Evolutionary conservation across 2,797 vertebrate species (phyloP), one percentile per base, ranked within the genome.

Genomic region (Accipiter fasciatus): DNA sequence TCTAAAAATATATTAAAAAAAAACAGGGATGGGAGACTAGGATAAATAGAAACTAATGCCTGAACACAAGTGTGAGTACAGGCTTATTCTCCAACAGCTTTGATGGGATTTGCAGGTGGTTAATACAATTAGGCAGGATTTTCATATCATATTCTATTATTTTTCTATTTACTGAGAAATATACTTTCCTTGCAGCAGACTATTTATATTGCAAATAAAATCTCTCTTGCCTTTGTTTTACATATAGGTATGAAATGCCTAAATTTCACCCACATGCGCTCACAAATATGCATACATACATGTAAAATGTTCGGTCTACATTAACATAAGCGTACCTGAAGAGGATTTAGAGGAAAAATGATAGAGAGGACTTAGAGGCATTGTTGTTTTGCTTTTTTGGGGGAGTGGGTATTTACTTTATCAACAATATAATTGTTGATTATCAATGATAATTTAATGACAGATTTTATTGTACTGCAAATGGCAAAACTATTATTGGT

Each of bases 141-240:
- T 92, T 50, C 18, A 55, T 8, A 11, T 4, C 82, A 5, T 21
- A 47, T 19, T 73, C 46, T n/a, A 15, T 46, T 69, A 49, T 59
- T 91, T 95, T 78, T 95, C 87, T 86, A 6, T 84, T 81, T 86
- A 47, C 40, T 86, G n/a, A 71, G 54, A 86, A 86, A 49, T 57
- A 35, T 2, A 17, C 25, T 84, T 94, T 69, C 8, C 35, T 78
- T 71, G 42, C 15, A 55, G 37, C 31, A 75, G 55, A 19, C 10
- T 37, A 33, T 55, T 89, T 61, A 40, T 24, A 28, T 14, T 71
- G n/a, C 24, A 93, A 77, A 65, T 49, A 15, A 58, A 61, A 92
- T 40, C 46, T 70, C 19, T 58, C 44, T 90, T 52, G 13, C 35
- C 26, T 42, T 65, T 76, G 31, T 14, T 87, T 88, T 86, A 40